A percentile compares a stretch with the other conserved stretches of the same genome.
These are phyloP conservation scores for Aspidoscelis tigris DNA, from an alignment of 2,113 vertebrate species.

Conservation along the genomic window DNA sequence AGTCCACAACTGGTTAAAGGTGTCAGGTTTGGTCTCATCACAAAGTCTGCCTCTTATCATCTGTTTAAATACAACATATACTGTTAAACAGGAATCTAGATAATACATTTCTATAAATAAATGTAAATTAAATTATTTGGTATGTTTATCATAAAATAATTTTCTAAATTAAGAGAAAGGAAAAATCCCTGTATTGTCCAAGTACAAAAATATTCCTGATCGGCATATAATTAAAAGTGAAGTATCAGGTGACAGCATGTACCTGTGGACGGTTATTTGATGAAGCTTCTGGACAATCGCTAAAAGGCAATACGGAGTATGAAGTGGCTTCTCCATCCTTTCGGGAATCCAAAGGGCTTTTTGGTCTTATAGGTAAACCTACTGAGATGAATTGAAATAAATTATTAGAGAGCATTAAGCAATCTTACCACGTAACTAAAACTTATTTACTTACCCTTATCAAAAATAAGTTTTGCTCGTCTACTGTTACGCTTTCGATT, in stretches of 20 bases:
- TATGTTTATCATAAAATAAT: neutral
- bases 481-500: conserved; percentile 95
- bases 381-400: conserved; percentile 70
- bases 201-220: neutral
- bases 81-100: conserved; percentile 31
- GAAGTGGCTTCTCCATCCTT: conserved; percentile 90
- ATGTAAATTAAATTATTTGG: neutral
- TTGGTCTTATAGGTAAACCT: conserved; percentile 92
- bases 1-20: conserved; percentile 98
- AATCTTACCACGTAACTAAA: neutral
- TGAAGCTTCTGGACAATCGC: conserved; percentile 88
- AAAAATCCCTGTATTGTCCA: neutral
- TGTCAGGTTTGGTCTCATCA: conserved; percentile 94
- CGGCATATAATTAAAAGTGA: neutral
- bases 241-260: conserved; percentile 25
- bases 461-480: conserved; percentile 93
- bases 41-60: conserved; percentile 95
- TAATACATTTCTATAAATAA: neutral
- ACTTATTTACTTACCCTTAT: conserved; percentile 83
- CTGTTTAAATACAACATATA: conserved; percentile 75
- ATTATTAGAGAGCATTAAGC: conserved; percentile 33
- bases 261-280: conserved; percentile 87
- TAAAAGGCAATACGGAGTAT: conserved; percentile 92
- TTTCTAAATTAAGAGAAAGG: neutral
- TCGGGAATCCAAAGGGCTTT: conserved; percentile 92